A percentile compares a stretch with the other conserved stretches of the same genome.
These are phyloP conservation scores for Pristionchus arcanus DNA, from an alignment of 2,888 invertebrate genomes.

Conservation along the genomic window DNA sequence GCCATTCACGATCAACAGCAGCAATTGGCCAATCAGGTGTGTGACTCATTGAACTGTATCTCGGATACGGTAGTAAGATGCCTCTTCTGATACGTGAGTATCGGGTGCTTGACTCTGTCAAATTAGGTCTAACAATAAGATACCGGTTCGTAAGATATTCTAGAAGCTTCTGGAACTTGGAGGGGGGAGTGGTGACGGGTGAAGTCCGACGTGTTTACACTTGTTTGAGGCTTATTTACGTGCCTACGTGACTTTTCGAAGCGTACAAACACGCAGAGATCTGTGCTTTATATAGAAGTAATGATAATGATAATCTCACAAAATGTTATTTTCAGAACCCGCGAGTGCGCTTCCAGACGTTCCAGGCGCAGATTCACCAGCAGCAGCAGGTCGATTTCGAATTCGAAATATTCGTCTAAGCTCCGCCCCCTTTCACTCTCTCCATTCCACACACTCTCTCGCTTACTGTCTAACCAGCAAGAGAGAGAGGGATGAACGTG, in stretches of 20 bases:
- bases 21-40: slow-evolving; percentile 34
- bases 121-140: too few species aligned
- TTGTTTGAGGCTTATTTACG: too few species aligned
- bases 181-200: too few species aligned
- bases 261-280: too few species aligned
- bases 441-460: not conserved
- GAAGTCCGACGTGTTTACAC: too few species aligned
- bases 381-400: slow-evolving; percentile 69
- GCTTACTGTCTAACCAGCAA: not conserved
- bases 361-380: slow-evolving; percentile 67
- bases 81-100: too few species aligned
- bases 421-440: not conserved
- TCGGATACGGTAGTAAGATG: not conserved
- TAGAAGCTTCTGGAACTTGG: too few species aligned
- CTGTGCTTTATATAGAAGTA: too few species aligned
- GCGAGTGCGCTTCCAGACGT: slow-evolving; percentile 59
- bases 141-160: too few species aligned
- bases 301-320: not conserved
- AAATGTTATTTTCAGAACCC: not conserved
- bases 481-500: not conserved
- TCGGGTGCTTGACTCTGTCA: too few species aligned
- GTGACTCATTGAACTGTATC: not conserved
- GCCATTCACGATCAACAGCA: slow-evolving; percentile 73
- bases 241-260: too few species aligned
- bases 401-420: slow-evolving; percentile 70